A percentile compares a stretch with the other conserved stretches of the same genome.
phyloP scores from a whole-genome alignment of 2,797 vertebrate species.

The Typhlichthys eigenmanni region DNA sequence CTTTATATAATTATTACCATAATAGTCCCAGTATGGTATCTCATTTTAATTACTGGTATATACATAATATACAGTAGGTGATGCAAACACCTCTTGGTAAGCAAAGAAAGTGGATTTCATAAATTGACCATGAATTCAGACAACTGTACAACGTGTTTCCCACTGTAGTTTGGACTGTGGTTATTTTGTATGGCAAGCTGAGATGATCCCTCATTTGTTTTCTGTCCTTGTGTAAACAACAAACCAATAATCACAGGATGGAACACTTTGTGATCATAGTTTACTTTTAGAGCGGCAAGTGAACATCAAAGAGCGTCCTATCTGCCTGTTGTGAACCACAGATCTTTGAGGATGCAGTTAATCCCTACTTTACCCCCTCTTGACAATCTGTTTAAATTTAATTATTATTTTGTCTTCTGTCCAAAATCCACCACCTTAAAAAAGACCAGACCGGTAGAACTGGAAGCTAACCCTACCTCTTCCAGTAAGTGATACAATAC shows the following conservation, averaged over 20 bases:
- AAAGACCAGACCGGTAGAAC: not conserved
- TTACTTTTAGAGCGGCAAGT: slow-evolving; percentile 67
- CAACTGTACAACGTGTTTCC: slow-evolving; percentile 50
- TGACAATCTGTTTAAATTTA: not conserved
- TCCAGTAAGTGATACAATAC: not conserved
- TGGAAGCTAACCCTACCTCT: not conserved
- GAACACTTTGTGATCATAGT: slow-evolving; percentile 75
- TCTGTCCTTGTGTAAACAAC: slow-evolving; percentile 69
- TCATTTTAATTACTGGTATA: too few species aligned
- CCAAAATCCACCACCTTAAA: slow-evolving; percentile 5
- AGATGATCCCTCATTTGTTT: slow-evolving; percentile 69
- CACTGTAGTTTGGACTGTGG: slow-evolving; percentile 38
- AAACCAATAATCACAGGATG: slow-evolving; percentile 76
- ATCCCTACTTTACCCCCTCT: slow-evolving; percentile 14
- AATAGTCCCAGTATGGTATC: too few species aligned
- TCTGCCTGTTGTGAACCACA: slow-evolving; percentile 29
- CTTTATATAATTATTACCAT: too few species aligned
- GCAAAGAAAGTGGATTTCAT: too few species aligned
- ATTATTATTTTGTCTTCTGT: not conserved
- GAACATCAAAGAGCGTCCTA: slow-evolving; percentile 68
- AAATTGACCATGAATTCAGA: not conserved
- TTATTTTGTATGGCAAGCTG: slow-evolving; percentile 33
- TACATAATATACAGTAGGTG: too few species aligned
- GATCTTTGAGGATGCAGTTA: slow-evolving; percentile 19
- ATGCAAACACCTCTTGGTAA: too few species aligned